Evolutionary conservation across 2,888 invertebrate genomes (phyloP), one percentile per base, ranked within the genome.

Genomic region (Torymus aiolomorphi): DNA sequence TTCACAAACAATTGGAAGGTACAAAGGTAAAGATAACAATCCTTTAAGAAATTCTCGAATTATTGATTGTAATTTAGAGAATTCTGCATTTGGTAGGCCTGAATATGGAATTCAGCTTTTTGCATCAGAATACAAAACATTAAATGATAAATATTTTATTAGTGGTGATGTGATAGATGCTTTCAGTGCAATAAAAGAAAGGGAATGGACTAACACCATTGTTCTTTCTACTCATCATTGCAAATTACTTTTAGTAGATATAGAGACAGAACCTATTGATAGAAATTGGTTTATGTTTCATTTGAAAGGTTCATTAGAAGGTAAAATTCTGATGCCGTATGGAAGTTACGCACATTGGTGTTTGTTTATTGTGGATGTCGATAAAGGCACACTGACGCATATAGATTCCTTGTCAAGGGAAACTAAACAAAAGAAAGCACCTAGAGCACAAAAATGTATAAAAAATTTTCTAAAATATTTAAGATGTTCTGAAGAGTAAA

Each of bases 311-410:
- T n/a, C 4, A 2, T 13, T 75, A 0, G 51, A 31, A 14, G 72
- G 80, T 18, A 76, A 76, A 72, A 67, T 80, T 18, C 75, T 80
- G 0, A 66, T 80, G 66, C 80, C 80, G 1, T 52, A 61, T 31
- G 3, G 13, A n/a, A 63, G 16, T n/a, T 2, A 20, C 1, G 20
- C n/a, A 20, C 74, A 79, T 65, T 75, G 65, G 65, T 65, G 66
- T 4, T 54, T 80, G 5, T 12, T 76, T 49, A 24, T 65, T 52
- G 51, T 51, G 0, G 59, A 80, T 42, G 18, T 76, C 11, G 66
- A 80, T 1, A 20, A 31, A 1, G 14, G 52, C 31, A 65, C 65
- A 0, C 13, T 80, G 11, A 69, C 12, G 12, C 66, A 70, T 12
- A 24, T 76, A 0, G 80, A 80, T 61, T 61, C 71, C 2, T 66